Percentiles rank a stretch among this genome's conserved stretches.
Conservation (phyloP, 2,797 vertebrate species). For the Acipenser oxyrinchus region DNA sequence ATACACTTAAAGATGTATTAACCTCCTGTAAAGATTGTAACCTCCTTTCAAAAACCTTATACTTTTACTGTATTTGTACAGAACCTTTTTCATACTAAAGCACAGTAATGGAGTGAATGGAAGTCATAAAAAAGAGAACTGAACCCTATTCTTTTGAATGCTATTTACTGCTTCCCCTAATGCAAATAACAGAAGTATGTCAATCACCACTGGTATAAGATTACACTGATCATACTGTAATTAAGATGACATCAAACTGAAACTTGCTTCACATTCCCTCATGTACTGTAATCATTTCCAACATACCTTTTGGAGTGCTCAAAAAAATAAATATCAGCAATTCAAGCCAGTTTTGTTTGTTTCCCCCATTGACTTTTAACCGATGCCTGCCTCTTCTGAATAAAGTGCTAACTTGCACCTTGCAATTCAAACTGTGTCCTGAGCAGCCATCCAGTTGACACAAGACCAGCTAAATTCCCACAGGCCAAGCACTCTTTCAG, state of each 20-base stretch:
- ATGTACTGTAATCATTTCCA: slow-evolving; percentile 20
- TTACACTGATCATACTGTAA: slow-evolving; percentile 12
- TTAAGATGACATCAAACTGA: slow-evolving; percentile 28
- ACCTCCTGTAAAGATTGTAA: no score
- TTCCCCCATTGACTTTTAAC: slow-evolving; percentile 78
- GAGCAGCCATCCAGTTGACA: slow-evolving; percentile 90
- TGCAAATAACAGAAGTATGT: slow-evolving; percentile 16
- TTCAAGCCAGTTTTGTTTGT: slow-evolving; percentile 79
- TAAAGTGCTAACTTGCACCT: slow-evolving; percentile 81
- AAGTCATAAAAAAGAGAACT: not conserved
- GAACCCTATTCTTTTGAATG: not conserved
- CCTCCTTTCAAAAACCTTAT: no score
- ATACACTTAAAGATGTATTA: no score
- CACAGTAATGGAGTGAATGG: not conserved
- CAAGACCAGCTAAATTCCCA: slow-evolving; percentile 81
- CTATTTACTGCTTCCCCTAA: not conserved
- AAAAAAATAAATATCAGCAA: slow-evolving; percentile 67
- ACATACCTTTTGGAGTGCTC: slow-evolving; percentile 47
- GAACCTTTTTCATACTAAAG: no score
- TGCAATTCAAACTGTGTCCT: slow-evolving; percentile 85
- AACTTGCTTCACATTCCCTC: slow-evolving; percentile 13
- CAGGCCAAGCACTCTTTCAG: slow-evolving; percentile 64
- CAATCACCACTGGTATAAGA: slow-evolving; percentile 11
- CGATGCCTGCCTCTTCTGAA: slow-evolving; percentile 80
- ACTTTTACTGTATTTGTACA: no score